Base-by-base conservation (phyloP, 2,113 vertebrate species). In the Rhabdomys dilectus region DNA sequence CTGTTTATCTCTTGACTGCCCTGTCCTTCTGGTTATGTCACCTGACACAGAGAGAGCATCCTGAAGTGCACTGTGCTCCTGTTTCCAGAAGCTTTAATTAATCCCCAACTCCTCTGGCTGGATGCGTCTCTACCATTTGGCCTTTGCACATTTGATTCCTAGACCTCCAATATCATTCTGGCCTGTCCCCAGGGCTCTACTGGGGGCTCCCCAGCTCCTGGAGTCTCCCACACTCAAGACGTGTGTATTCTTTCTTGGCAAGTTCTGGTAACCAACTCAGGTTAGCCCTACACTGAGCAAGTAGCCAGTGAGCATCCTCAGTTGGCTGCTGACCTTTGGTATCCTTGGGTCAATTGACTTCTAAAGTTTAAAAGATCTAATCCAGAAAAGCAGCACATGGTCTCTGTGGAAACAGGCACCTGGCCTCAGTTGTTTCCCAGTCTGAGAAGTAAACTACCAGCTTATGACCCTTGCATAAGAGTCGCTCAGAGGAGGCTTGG, bases 51-150 rank as follows among this genome's bases (percentile, higher is more conserved):
- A 0, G 5, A 60, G 84, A 81, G 1, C 24, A 24, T 66, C 73
- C 75, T 78, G 24, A 68, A 39, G 31, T 58, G 42, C 22, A n/a
- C 7, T 36, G 34, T 58, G 45, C 15, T 53, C 15, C 26, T 29
- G 11, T 88, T 60, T 76, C 26, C 72, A 36, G 15, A 60, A 66
- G 60, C 72, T 39, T 51, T 73, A 31, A 34, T 16, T 64, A 45
- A 15, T 62, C 7, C 31, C 26, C 11, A 24, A 34, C 42, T 64
- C 39, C 45, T 91, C n/a, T 0, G n/a, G 19, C 0, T 51, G 77
- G n/a, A 64, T 2, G 0, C 7, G 22, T 3, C n/a, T 64, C 70
- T 26, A 26, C 22, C 24, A 0, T 34, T n/a, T 21, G 39, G n/a
- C 39, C 5, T 17, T 5, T n/a, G 26, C 5, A 1, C 51, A 73